A percentile compares a stretch with the other conserved stretches of the same genome.
Evolutionary conservation across 2,797 vertebrate genomes (phyloP).

Genomic region (Channa striata): DNA sequence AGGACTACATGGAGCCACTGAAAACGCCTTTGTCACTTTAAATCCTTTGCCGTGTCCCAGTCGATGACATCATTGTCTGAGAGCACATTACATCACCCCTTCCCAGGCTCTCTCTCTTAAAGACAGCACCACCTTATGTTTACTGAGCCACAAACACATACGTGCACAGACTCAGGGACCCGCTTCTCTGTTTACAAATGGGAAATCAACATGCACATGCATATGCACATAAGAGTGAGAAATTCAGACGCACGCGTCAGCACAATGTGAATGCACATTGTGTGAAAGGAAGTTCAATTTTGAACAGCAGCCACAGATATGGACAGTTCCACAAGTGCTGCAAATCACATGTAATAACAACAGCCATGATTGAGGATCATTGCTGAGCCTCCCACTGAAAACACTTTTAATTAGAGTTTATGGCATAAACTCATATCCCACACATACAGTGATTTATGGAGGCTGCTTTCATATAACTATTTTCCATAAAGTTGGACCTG

Average conservation of each 20-base stretch:
- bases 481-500: background rate
- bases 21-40: conserved; percentile 84
- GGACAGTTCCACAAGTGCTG: background rate
- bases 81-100: conserved; percentile 87
- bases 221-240: conserved; percentile 49
- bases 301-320: background rate
- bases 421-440: background rate
- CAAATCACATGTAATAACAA: conserved; percentile 3
- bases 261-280: conserved; percentile 14
- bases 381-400: background rate
- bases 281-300: conserved; percentile 21
- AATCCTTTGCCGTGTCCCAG: conserved; percentile 82
- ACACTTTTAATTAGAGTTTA: background rate
- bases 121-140: conserved; percentile 83
- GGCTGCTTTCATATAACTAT: background rate
- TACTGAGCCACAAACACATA: conserved; percentile 63
- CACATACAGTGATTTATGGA: background rate
- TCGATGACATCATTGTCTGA: conserved; percentile 87
- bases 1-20: conserved; percentile 62
- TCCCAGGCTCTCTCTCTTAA: conserved; percentile 79
- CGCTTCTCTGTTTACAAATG: conserved; percentile 71
- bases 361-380: background rate
- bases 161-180: conserved; percentile 31
- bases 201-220: conserved; percentile 53
- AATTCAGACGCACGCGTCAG: too few relatives aligned